Evolutionary conservation across 2,888 invertebrate genomes (phyloP).

Genomic region (Cyaniris semiargus): DNA sequence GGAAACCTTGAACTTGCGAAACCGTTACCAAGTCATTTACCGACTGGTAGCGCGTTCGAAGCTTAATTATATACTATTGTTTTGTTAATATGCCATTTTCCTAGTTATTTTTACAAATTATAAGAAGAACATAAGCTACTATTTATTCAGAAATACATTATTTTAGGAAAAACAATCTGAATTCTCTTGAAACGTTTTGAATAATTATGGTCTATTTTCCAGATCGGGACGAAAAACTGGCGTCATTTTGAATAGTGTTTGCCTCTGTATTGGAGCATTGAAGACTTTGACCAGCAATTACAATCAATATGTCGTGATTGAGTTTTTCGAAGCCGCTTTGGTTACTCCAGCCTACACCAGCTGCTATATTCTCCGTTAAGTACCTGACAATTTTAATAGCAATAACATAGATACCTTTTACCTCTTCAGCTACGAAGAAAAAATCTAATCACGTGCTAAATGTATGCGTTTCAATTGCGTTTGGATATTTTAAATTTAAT

Average conservation of each 20-base stretch:
- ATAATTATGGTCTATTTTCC: conserved; percentile 26
- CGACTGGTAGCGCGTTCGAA: no score
- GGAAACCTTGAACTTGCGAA: background rate
- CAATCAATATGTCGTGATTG: conserved; percentile 54
- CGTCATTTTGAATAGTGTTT: conserved; percentile 70
- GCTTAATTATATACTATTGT: no score
- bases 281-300: conserved; percentile 54
- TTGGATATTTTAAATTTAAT: background rate
- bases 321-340: conserved; percentile 59
- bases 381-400: background rate
- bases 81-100: no score
- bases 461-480: no score
- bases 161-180: no score
- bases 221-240: conserved; percentile 66
- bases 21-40: background rate
- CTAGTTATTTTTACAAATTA: no score
- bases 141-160: no score
- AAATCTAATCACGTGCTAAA: no score
- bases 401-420: no score
- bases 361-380: conserved; percentile 70
- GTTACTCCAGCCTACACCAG: conserved; percentile 63
- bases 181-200: background rate
- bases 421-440: no score
- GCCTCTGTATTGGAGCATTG: conserved; percentile 74
- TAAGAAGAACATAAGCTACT: no score